Percentiles rank a stretch among this genome's conserved stretches.
Evolutionary conservation across 2,797 vertebrate genomes (phyloP).

Genomic region (Rhadinocentrus ornatus): DNA sequence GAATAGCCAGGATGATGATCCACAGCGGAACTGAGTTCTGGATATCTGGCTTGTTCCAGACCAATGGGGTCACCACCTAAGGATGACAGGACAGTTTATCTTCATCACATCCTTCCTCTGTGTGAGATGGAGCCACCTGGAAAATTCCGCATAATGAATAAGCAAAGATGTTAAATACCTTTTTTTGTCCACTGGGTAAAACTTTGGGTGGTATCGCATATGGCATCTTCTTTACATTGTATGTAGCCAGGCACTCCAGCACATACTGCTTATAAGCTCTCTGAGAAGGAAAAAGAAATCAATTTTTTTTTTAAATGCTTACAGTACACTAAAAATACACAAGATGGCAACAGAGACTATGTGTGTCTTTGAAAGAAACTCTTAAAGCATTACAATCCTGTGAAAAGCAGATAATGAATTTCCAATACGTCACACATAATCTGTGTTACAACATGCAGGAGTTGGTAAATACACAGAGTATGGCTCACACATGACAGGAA

Average conservation of each 20-base stretch:
- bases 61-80: slow-evolving; percentile 87
- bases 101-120: slow-evolving; percentile 1
- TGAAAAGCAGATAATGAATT: slow-evolving; percentile 74
- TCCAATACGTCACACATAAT: slow-evolving; percentile 66
- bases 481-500: slow-evolving; percentile 22
- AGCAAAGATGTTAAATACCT: slow-evolving; percentile 73
- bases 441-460: slow-evolving; percentile 46
- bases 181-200: slow-evolving; percentile 82
- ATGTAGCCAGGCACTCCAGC: slow-evolving; percentile 87
- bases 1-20: slow-evolving; percentile 93
- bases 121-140: neutral
- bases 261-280: slow-evolving; percentile 82
- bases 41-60: slow-evolving; percentile 90
- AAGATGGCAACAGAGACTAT: slow-evolving; percentile 65
- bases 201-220: slow-evolving; percentile 86
- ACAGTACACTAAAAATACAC: slow-evolving; percentile 38
- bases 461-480: slow-evolving; percentile 47
- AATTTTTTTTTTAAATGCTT: neutral
- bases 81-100: neutral
- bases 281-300: slow-evolving; percentile 65
- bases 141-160: neutral
- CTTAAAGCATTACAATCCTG: slow-evolving; percentile 55
- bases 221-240: slow-evolving; percentile 87
- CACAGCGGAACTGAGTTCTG: slow-evolving; percentile 89
- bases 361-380: slow-evolving; percentile 17